Base-by-base conservation (phyloP, 2,113 vertebrate genomes). In the Dipodomys stephensi region DNA sequence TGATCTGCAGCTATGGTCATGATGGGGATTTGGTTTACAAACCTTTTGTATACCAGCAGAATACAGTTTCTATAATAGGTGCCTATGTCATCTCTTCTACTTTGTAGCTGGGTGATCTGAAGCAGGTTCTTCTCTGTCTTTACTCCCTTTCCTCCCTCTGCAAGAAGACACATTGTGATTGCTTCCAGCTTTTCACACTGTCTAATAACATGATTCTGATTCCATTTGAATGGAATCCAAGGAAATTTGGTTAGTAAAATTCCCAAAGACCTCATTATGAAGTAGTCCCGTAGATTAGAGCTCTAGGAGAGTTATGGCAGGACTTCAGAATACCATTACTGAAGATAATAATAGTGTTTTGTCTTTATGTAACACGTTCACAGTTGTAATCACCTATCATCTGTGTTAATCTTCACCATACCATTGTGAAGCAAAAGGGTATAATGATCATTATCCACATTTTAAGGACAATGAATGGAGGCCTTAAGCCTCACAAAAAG, bases 381-480 rank as follows among this genome's bases (percentile, higher is more conserved):
- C 57, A 93, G 49, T 81, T 95, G 71, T 97, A 91, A 94, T 96
- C 92, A 96, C 92, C 68, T 92, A 67, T 94, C 87, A 93, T 97
- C 86, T 94, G 32, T 60, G 57, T 85, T 93, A 89, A 91, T 95
- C 80, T 93, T 92, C 64, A 83, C 83, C 57, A 90, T 67, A 90
- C 74, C 81, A 96, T 91, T 87, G 68, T 87, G 88, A 96, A 53
- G 25, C 78, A 91, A 76, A 77, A 44, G 88, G 32, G 18, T 84
- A 73, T 76, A 89, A 92, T 93, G 83, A 78, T 93, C 49, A 87
- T 94, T 93, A 91, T 92, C 83, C 28, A 39, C 73, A 82, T 76
- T 96, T 94, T 95, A 84, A 94, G 84, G 57, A 69, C 81, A 78
- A 80, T 57, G 28, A 69, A 73, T 69, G 13, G 13, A 91, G 68